phyloP scores from a whole-genome alignment of 1,140 invertebrate genomes.

The Trichogramma pretiosum region DNA sequence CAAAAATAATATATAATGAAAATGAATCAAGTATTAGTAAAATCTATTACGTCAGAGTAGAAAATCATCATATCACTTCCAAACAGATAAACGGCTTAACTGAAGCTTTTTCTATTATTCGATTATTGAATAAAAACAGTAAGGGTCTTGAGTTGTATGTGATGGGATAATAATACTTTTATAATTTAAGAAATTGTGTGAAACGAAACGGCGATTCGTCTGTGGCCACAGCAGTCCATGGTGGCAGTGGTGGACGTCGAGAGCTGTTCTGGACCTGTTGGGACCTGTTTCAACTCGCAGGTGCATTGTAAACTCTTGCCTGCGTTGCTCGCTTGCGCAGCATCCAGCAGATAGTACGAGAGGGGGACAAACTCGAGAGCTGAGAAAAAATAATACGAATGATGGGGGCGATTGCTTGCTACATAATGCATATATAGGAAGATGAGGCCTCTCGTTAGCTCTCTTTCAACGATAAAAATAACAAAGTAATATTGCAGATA shows the following conservation, averaged over 20 bases:
- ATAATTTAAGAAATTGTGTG: too few relatives aligned
- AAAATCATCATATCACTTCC: background rate
- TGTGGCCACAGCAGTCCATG: too few relatives aligned
- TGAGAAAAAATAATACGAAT: conserved; percentile 11
- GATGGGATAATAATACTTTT: too few relatives aligned
- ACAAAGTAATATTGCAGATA: too few relatives aligned
- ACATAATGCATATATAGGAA: too few relatives aligned
- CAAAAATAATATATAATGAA: too few relatives aligned
- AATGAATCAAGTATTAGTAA: too few relatives aligned
- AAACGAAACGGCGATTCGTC: too few relatives aligned
- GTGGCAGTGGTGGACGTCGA: background rate
- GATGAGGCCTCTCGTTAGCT: too few relatives aligned
- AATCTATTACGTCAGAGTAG: too few relatives aligned
- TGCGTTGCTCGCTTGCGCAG: background rate
- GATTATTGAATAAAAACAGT: background rate
- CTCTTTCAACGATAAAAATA: too few relatives aligned
- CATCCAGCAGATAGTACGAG: background rate
- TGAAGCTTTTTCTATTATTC: background rate
- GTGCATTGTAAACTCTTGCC: conserved; percentile 10
- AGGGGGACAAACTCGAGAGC: background rate
- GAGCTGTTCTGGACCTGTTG: conserved; percentile 17
- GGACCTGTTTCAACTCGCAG: conserved; percentile 19
- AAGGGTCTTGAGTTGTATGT: too few relatives aligned
- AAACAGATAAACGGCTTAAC: background rate
- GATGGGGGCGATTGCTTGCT: conserved; percentile 6